phyloP scores from a whole-genome alignment of 1,140 invertebrate species.

The Drosophila prosaltans region DNA sequence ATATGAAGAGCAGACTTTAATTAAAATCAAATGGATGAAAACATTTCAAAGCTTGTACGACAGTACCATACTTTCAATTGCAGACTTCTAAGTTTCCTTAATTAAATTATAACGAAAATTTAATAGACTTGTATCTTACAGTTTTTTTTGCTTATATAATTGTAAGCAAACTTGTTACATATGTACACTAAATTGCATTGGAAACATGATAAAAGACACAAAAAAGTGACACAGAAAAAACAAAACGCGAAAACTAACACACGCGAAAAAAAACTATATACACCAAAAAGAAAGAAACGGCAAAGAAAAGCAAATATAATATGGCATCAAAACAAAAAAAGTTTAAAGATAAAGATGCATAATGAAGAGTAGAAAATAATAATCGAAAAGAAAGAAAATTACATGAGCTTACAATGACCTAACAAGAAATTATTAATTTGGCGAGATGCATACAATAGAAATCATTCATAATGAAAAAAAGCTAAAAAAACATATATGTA shows the following conservation, averaged over 20 bases:
- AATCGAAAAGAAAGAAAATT: conserved; percentile 55
- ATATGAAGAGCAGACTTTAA: no score
- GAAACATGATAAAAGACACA: conserved; percentile 24
- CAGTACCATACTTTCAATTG: no score
- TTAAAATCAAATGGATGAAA: no score
- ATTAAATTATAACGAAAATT: neutral
- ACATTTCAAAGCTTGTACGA: no score
- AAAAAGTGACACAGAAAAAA: conserved; percentile 56
- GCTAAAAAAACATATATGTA: no score
- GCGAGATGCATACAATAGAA: conserved; percentile 1
- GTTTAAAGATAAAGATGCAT: conserved; percentile 37
- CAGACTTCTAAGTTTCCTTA: no score
- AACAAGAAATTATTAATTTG: conserved; percentile 19
- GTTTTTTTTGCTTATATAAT: neutral
- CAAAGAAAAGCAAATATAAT: conserved; percentile 4
- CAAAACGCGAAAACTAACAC: conserved; percentile 51
- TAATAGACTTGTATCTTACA: neutral
- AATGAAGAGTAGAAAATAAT: conserved; percentile 53
- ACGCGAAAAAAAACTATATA: conserved; percentile 31
- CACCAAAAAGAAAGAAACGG: conserved; percentile 26
- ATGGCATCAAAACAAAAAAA: conserved; percentile 33
- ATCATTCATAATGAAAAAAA: conserved; percentile 33
- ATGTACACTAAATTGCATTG: conserved; percentile 27
- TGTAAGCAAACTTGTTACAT: conserved; percentile 51
- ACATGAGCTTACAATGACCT: conserved; percentile 42